Conservation (phyloP, 1,140 invertebrate species). For the Pseudobourletiella spinata region DNA sequence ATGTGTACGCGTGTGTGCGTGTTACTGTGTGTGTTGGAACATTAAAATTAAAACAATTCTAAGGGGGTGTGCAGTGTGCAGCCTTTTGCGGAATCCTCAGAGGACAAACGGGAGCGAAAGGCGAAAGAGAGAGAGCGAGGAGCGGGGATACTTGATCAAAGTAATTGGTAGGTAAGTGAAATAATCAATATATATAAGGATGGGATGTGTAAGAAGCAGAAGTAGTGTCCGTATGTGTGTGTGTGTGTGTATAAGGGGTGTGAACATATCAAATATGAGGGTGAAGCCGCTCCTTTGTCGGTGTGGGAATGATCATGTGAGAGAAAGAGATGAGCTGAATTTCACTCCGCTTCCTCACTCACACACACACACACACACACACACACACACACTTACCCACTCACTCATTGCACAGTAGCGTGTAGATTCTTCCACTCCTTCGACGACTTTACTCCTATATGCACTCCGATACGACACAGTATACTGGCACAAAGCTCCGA, state of each 20-base stretch:
- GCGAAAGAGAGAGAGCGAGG: background rate
- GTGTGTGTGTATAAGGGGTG: conserved; percentile 10
- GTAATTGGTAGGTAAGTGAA: conserved; percentile 26
- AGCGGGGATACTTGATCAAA: conserved; percentile 22
- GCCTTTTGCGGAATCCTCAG: background rate
- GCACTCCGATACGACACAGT: background rate
- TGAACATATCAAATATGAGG: conserved; percentile 29
- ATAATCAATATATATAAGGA: conserved; percentile 27
- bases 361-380: background rate
- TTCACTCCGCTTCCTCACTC: background rate
- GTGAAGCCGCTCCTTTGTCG: conserved; percentile 16
- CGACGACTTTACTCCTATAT: background rate
- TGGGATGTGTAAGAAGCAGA: conserved; percentile 19
- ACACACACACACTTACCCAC: background rate
- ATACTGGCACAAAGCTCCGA: background rate
- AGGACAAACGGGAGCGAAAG: conserved; percentile 7
- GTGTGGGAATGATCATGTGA: conserved; percentile 18
- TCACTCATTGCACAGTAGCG: background rate
- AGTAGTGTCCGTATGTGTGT: background rate
- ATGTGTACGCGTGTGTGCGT: too few relatives aligned
- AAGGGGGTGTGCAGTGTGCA: background rate
- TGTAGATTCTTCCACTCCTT: background rate
- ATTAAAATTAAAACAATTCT: conserved; percentile 33
- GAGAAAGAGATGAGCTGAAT: conserved; percentile 3
- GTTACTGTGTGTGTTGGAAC: too few relatives aligned